These are phyloP conservation scores for Vidua chalybeata DNA, from an alignment of 2,113 vertebrate species.

Conservation along the genomic window DNA sequence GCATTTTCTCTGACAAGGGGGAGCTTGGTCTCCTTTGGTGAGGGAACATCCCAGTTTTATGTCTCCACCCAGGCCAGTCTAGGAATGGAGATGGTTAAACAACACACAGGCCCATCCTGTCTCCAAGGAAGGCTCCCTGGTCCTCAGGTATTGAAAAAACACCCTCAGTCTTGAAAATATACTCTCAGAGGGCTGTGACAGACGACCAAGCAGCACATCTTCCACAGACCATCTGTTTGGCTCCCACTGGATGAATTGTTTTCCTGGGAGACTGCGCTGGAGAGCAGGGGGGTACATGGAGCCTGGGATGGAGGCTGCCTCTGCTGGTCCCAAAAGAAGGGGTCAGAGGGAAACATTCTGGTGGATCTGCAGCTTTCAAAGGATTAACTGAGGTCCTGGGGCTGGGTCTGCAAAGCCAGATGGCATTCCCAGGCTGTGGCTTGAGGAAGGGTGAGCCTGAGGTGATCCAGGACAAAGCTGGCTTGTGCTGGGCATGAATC, in stretches of 20 bases:
- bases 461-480: not conserved
- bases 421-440: not conserved
- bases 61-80: not conserved
- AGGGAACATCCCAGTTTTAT: not conserved
- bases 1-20: not conserved
- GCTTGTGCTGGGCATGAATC: not conserved
- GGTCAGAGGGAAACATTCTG: not conserved
- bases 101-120: not conserved
- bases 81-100: not conserved
- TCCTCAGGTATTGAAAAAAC: not conserved
- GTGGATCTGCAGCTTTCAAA: not conserved
- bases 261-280: not conserved
- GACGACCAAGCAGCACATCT: not conserved
- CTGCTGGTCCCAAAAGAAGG: not conserved
- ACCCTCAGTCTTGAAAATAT: not conserved
- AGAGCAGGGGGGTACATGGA: accelerated
- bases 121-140: not conserved
- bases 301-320: accelerated
- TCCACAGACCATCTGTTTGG: not conserved
- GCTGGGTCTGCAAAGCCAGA: not conserved
- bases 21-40: not conserved
- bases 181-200: not conserved
- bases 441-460: not conserved
- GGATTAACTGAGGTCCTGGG: not conserved
- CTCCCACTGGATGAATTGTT: accelerated